phyloP scores from a whole-genome alignment of 2,113 vertebrate species.

The Chunga burmeisteri region DNA sequence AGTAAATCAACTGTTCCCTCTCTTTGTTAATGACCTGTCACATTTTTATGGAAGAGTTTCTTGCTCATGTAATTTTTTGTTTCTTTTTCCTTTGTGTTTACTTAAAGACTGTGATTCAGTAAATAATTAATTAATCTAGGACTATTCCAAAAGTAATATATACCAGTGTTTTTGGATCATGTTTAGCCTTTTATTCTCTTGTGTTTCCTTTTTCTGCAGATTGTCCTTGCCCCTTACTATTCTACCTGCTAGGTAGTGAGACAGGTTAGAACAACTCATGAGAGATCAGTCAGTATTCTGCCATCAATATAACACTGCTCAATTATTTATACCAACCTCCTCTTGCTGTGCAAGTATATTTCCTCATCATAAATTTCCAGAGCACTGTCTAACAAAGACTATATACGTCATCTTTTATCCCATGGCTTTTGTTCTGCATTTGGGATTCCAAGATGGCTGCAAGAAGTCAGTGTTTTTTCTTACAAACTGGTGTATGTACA shows the following conservation, averaged over 20 bases:
- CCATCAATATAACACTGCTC: background rate
- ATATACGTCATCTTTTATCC: background rate
- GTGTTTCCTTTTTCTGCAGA: background rate
- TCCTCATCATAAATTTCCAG: background rate
- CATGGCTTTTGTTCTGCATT: background rate
- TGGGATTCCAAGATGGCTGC: background rate
- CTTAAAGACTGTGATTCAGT: background rate
- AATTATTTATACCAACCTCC: background rate
- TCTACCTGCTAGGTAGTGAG: background rate
- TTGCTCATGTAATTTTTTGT: background rate
- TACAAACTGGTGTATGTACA: background rate
- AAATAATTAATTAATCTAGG: background rate
- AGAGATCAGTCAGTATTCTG: background rate
- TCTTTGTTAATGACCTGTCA: background rate
- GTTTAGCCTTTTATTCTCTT: background rate
- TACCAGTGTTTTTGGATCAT: background rate
- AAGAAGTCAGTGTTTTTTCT: background rate
- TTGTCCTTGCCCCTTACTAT: background rate
- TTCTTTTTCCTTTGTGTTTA: background rate
- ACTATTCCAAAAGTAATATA: background rate
- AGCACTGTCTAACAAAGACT: background rate
- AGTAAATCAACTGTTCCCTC: background rate
- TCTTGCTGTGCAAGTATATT: background rate
- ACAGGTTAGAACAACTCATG: background rate
- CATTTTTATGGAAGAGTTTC: background rate